Percentiles rank a stretch among this genome's conserved stretches.
Conservation (phyloP, 1,140 invertebrate species). For the Trachymyrmex septentrionalis region DNA sequence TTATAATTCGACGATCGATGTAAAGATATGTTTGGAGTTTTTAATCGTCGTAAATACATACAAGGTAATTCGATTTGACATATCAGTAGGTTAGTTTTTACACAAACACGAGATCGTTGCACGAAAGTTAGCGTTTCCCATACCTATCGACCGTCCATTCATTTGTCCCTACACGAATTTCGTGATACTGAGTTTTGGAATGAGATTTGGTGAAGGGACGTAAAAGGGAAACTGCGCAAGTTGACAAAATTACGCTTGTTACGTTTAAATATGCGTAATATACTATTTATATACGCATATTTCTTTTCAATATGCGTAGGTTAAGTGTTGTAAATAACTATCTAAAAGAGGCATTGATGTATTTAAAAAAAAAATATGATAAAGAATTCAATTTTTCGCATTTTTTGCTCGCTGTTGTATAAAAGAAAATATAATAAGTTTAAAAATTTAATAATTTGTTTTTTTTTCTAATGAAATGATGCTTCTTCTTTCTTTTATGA, state of each 20-base stretch:
- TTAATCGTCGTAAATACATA: not conserved
- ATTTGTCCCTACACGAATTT: slow-evolving; percentile 14
- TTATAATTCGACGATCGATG: not conserved
- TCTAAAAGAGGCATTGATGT: too few species aligned
- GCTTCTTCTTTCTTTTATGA: not conserved
- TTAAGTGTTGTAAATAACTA: too few species aligned
- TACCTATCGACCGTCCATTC: not conserved
- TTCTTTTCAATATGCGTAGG: too few species aligned
- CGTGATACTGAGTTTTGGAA: slow-evolving; percentile 37
- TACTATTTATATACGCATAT: too few species aligned
- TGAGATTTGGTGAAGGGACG: not conserved
- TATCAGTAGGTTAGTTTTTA: slow-evolving; percentile 40
- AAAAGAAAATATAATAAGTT: not conserved
- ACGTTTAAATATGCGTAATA: not conserved
- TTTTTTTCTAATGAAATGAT: too few species aligned
- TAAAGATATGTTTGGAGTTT: not conserved
- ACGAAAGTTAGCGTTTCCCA: not conserved
- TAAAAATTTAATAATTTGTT: slow-evolving; percentile 8
- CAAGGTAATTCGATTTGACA: not conserved
- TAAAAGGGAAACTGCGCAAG: not conserved
- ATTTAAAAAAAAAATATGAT: too few species aligned
- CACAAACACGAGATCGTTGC: not conserved
- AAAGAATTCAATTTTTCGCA: too few species aligned
- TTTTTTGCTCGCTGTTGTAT: too few species aligned
- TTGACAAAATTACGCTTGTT: slow-evolving; percentile 17